Percentiles rank a stretch among this genome's conserved stretches.
Conservation (phyloP, 1,140 invertebrate genomes). For the Cyrtorhinus lividipennis region DNA sequence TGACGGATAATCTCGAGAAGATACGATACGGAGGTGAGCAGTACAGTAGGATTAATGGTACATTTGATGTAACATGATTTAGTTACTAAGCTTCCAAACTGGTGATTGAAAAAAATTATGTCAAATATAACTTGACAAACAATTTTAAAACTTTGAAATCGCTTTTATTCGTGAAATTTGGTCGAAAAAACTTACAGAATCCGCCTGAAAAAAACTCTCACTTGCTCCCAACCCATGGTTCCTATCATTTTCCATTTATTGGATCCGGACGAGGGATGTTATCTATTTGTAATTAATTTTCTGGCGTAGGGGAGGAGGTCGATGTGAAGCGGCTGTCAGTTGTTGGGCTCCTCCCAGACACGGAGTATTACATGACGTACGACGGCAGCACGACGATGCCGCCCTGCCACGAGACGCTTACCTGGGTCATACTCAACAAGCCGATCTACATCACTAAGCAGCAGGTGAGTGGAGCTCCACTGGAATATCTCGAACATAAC, state of each 20-base stretch:
- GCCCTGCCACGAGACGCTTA: slow-evolving; percentile 81
- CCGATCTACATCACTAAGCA: slow-evolving; percentile 92
- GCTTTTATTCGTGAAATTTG: too few species aligned
- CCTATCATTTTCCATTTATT: too few species aligned
- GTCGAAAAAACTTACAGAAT: too few species aligned
- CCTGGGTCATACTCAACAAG: slow-evolving; percentile 92
- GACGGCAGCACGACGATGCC: slow-evolving; percentile 92
- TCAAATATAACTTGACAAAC: too few species aligned
- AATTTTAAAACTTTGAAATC: too few species aligned
- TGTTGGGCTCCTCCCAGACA: slow-evolving; percentile 72
- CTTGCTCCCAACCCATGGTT: too few species aligned
- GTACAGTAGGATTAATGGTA: too few species aligned
- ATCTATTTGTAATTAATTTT: slow-evolving; percentile 15
- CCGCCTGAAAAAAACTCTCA: too few species aligned
- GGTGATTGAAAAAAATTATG: too few species aligned
- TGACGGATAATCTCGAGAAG: slow-evolving; percentile 74
- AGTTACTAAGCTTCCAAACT: not conserved
- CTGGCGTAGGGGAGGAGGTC: slow-evolving; percentile 51
- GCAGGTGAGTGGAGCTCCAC: slow-evolving; percentile 75
- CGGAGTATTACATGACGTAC: slow-evolving; percentile 92
- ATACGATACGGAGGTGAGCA: slow-evolving; percentile 69
- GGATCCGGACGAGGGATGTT: slow-evolving; percentile 8
- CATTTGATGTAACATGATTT: not conserved
- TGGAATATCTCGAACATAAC: too few species aligned
- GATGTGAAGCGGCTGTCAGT: slow-evolving; percentile 69